A percentile compares a stretch with the other conserved stretches of the same genome.
Conservation (phyloP, 2,888 invertebrate species). For the Nymphalis c-album region DNA sequence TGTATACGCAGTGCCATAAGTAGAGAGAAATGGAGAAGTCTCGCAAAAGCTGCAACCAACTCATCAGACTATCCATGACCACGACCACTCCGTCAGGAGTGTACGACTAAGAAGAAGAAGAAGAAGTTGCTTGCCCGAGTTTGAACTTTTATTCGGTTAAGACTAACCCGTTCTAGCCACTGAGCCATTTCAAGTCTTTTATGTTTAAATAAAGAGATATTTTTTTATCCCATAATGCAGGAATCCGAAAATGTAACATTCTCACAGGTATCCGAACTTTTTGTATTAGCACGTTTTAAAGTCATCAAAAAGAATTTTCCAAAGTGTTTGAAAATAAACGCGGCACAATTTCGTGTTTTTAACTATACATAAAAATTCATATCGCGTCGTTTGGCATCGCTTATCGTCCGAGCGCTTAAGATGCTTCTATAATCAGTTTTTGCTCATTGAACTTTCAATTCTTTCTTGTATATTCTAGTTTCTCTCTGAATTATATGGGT, state of each 20-base stretch:
- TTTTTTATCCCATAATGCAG: too few relatives aligned
- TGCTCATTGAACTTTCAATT: slow-evolving; percentile 37
- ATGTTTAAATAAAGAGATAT: too few relatives aligned
- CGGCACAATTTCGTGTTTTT: slow-evolving; percentile 17
- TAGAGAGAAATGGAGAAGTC: too few relatives aligned
- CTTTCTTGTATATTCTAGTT: slow-evolving; percentile 30
- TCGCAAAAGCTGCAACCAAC: too few relatives aligned
- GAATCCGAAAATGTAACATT: not conserved
- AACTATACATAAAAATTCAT: slow-evolving; percentile 25
- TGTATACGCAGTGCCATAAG: too few relatives aligned
- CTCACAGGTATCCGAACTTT: not conserved
- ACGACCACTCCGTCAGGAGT: too few relatives aligned
- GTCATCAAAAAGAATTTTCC: slow-evolving; percentile 13
- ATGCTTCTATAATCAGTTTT: slow-evolving; percentile 34
- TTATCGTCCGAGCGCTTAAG: slow-evolving; percentile 30
- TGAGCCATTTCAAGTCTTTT: too few relatives aligned
- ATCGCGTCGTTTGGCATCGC: slow-evolving; percentile 29
- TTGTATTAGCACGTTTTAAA: slow-evolving; percentile 14
- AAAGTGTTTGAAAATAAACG: slow-evolving; percentile 21
- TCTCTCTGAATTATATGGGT: slow-evolving; percentile 35
- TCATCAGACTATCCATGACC: too few relatives aligned
- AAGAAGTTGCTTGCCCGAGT: too few relatives aligned
- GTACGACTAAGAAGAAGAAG: too few relatives aligned
- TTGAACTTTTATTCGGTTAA: too few relatives aligned
- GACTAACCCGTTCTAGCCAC: too few relatives aligned